phyloP scores from a whole-genome alignment of 53 echinoderm and acorn worm genomes.

The Pentamera pediparva region DNA sequence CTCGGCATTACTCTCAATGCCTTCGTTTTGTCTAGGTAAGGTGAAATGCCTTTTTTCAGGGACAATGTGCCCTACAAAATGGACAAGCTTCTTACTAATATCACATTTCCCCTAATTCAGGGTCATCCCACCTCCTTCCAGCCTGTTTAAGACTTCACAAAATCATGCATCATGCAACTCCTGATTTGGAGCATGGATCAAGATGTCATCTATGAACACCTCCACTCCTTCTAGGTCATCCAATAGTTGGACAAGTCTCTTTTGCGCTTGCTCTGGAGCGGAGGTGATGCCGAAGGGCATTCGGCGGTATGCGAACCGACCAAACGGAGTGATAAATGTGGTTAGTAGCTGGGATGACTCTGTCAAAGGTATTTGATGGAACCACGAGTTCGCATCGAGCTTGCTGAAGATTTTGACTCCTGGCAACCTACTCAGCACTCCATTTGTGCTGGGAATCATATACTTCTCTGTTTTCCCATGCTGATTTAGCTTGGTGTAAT shows the following conservation, averaged over 20 bases:
- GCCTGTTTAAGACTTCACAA: not conserved
- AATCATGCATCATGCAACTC: constrained; percentile 30
- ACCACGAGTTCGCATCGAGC: constrained; percentile 52
- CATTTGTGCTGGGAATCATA: constrained; percentile 37
- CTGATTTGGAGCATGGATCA: constrained; percentile 25
- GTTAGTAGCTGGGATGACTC: constrained; percentile 30
- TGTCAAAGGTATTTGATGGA: constrained; percentile 46
- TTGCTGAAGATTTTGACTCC: constrained; percentile 46
- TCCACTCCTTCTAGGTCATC: constrained; percentile 39
- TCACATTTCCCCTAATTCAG: constrained; percentile 39
- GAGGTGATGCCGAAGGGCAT: constrained; percentile 55
- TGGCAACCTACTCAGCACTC: constrained; percentile 39
- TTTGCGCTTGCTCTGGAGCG: constrained; percentile 42
- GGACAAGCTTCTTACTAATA: not conserved
- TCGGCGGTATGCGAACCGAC: constrained; percentile 32
- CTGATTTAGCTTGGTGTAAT: constrained; percentile 45
- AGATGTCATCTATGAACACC: constrained; percentile 35
- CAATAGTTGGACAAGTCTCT: constrained; percentile 28
- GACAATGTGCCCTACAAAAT: constrained; percentile 31
- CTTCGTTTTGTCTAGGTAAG: constrained; percentile 15
- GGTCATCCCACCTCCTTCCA: constrained; percentile 31
- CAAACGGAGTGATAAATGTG: constrained; percentile 50
- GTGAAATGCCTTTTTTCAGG: constrained; percentile 14
- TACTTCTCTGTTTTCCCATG: constrained; percentile 33
- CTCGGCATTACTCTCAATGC: constrained; percentile 19